A percentile compares a stretch with the other conserved stretches of the same genome.
phyloP scores from a whole-genome alignment of 92 coral and sea anemone species.

The Ricordea florida region DNA sequence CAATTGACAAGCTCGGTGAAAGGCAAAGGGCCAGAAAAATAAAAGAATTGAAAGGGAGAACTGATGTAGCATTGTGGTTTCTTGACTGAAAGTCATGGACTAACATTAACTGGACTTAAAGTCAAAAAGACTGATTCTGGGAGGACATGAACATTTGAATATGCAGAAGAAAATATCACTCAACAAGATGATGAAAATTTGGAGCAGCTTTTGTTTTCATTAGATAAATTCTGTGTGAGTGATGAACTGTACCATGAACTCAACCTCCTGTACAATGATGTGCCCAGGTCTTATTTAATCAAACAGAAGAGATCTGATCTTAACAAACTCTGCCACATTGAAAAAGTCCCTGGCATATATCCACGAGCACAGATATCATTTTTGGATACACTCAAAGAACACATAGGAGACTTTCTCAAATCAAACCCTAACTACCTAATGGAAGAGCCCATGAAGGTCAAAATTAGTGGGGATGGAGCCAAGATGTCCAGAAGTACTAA shows the following conservation, averaged over 20 bases:
- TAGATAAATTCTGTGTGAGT: slow-evolving; percentile 53
- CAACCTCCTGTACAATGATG: slow-evolving; percentile 4
- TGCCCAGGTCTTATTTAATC: slow-evolving; percentile 65
- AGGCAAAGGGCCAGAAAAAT: slow-evolving; percentile 7
- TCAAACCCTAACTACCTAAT: slow-evolving; percentile 14
- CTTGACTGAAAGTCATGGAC: slow-evolving; percentile 9
- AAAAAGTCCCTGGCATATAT: slow-evolving; percentile 14
- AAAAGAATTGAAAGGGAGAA: slow-evolving; percentile 4
- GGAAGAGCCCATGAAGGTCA: slow-evolving; percentile 28
- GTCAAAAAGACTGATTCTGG: not conserved
- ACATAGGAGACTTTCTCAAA: slow-evolving; percentile 11
- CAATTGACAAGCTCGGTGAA: not conserved
- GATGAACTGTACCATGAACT: slow-evolving; percentile 68
- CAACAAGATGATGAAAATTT: slow-evolving; percentile 5
- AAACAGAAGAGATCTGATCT: slow-evolving; percentile 47
- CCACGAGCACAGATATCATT: slow-evolving; percentile 62
- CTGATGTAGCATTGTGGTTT: slow-evolving; percentile 39
- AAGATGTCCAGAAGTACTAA: slow-evolving; percentile 45
- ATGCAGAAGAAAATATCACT: not conserved
- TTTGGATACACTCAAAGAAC: slow-evolving; percentile 24
- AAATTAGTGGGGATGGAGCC: slow-evolving; percentile 67
- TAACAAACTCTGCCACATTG: slow-evolving; percentile 48
- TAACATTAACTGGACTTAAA: not conserved
- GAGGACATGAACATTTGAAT: not conserved
- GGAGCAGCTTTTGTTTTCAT: slow-evolving; percentile 7